Evolutionary conservation across 2,888 invertebrate species (phyloP).

Genomic region (Boloria euphrosyne): DNA sequence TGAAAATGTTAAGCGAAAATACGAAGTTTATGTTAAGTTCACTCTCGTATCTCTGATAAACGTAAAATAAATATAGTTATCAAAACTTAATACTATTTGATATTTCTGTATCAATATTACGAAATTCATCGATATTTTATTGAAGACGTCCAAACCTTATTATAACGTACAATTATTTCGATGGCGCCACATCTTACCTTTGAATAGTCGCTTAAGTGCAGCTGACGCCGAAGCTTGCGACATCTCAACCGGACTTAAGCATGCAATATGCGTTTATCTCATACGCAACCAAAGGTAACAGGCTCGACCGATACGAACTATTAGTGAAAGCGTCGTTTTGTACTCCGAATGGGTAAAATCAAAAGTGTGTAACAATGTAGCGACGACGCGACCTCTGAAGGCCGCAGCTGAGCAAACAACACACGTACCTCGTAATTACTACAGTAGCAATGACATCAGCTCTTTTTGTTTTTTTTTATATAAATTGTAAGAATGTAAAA

Average conservation of each 20-base stretch:
- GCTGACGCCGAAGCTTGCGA: conserved; percentile 71
- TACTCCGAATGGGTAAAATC: conserved; percentile 38
- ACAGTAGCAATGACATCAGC: conserved; percentile 68
- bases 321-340: conserved; percentile 45
- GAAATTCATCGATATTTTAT: background rate
- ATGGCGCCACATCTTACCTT: conserved; percentile 60
- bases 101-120: background rate
- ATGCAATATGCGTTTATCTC: conserved; percentile 58
- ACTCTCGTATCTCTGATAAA: background rate
- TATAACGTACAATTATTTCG: conserved; percentile 40
- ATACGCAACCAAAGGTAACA: conserved; percentile 42
- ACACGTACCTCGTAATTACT: conserved; percentile 56
- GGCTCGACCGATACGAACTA: conserved; percentile 35
- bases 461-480: conserved; percentile 26
- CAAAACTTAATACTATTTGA: background rate
- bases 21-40: background rate
- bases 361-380: conserved; percentile 48
- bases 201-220: conserved; percentile 56
- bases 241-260: conserved; percentile 61
- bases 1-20: background rate
- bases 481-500: too few relatives aligned
- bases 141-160: background rate
- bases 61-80: background rate
- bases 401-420: conserved; percentile 74
- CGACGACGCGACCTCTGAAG: conserved; percentile 68